These are phyloP conservation scores for Hirtodrosophila alboralis DNA, from an alignment of 2,888 invertebrate genomes.

Conservation along the genomic window DNA sequence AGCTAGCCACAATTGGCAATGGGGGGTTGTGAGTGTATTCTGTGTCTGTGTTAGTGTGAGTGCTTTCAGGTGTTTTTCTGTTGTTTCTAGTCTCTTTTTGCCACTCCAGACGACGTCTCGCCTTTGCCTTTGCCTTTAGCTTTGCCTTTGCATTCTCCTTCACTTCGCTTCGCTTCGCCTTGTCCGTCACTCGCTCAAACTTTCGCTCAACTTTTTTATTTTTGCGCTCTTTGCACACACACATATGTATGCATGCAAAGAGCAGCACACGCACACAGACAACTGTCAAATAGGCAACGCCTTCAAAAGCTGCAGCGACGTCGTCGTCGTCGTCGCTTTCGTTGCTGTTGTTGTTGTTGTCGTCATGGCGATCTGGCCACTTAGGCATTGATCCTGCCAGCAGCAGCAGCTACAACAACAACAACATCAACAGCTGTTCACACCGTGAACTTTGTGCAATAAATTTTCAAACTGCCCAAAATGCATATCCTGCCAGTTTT, in stretches of 20 bases:
- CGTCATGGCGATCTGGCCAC: conserved; percentile 68
- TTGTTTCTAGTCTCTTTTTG: conserved; percentile 57
- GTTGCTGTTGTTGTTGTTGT: conserved; percentile 12
- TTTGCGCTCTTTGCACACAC: conserved; percentile 51
- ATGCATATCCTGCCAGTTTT: conserved; percentile 63
- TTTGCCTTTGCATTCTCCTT: conserved; percentile 19
- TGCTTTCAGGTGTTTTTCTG: conserved; percentile 75
- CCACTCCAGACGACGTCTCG: conserved; percentile 39
- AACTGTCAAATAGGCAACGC: conserved; percentile 78
- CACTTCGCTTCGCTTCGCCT: conserved; percentile 30
- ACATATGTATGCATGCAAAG: conserved; percentile 33
- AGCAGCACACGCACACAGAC: conserved; percentile 43
- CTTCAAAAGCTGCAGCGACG: conserved; percentile 75
- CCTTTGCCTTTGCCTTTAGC: conserved; percentile 8
- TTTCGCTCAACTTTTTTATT: conserved; percentile 67
- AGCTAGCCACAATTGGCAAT: conserved; percentile 14
- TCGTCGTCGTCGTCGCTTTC: conserved; percentile 18
- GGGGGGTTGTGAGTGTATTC: conserved; percentile 23
- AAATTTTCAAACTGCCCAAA: conserved; percentile 70
- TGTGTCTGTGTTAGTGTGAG: conserved; percentile 40
- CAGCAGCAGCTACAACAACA: conserved; percentile 32
- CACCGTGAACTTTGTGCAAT: conserved; percentile 42
- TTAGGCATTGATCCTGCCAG: conserved; percentile 69
- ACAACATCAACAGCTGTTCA: conserved; percentile 60
- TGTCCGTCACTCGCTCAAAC: conserved; percentile 65